Conservation (phyloP, 2,888 invertebrate genomes). For the Cheilosia pagana region DNA sequence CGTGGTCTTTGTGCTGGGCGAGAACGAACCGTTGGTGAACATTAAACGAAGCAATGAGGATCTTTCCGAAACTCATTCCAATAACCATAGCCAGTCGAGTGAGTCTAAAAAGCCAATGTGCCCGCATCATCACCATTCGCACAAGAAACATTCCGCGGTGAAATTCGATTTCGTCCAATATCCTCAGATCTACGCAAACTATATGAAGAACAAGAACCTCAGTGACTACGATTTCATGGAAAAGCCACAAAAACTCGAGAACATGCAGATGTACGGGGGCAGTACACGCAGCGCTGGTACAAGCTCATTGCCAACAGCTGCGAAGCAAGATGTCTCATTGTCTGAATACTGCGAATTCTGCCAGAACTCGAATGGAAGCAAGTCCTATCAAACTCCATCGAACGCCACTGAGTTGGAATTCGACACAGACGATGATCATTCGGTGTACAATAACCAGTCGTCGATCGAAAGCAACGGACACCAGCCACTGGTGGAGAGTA, state of each 20-base stretch:
- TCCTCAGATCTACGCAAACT: slow-evolving; percentile 89
- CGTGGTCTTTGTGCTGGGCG: slow-evolving; percentile 89
- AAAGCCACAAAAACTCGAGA: slow-evolving; percentile 79
- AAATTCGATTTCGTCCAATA: slow-evolving; percentile 90
- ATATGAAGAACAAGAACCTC: slow-evolving; percentile 90
- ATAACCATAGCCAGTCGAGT: slow-evolving; percentile 11
- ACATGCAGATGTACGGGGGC: slow-evolving; percentile 48
- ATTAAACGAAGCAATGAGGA: slow-evolving; percentile 85
- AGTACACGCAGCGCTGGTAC: slow-evolving; percentile 36
- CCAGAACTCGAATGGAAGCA: slow-evolving; percentile 84
- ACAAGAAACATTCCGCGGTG: slow-evolving; percentile 88
- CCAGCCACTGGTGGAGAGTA: slow-evolving; percentile 31
- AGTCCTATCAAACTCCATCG: slow-evolving; percentile 89
- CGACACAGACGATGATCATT: slow-evolving; percentile 83
- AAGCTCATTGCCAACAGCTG: slow-evolving; percentile 61
- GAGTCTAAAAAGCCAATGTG: slow-evolving; percentile 77
- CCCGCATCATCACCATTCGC: slow-evolving; percentile 79
- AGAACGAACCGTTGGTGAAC: slow-evolving; percentile 88
- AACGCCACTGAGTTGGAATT: slow-evolving; percentile 90
- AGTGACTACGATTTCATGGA: slow-evolving; percentile 83
- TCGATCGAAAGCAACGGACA: slow-evolving; percentile 52
- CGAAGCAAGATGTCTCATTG: slow-evolving; percentile 69
- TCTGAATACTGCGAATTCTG: slow-evolving; percentile 85
- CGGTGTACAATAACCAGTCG: slow-evolving; percentile 73
- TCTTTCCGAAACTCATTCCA: slow-evolving; percentile 73